Evolutionary conservation across 2,888 invertebrate genomes (phyloP).

Genomic region (Hetaerina titia): DNA sequence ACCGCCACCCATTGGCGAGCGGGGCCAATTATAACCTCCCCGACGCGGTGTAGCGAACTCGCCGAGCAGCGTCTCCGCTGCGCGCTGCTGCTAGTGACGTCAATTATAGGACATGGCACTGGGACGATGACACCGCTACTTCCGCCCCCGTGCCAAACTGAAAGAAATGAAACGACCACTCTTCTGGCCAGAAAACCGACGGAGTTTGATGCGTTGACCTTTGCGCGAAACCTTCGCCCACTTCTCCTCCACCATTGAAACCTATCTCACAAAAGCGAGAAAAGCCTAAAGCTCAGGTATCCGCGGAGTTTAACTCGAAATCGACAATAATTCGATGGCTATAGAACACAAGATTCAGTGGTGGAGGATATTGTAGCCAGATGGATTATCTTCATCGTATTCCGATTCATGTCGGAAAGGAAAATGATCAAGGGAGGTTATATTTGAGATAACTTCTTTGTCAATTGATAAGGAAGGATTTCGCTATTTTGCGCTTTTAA

Average conservation of each 20-base stretch:
- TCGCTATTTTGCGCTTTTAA: too few species aligned
- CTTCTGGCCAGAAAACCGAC: neutral
- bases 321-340: too few species aligned
- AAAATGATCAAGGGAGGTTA: neutral
- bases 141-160: neutral
- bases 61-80: neutral
- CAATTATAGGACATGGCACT: neutral
- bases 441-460: too few species aligned
- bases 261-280: too few species aligned
- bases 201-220: neutral
- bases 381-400: neutral
- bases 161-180: neutral
- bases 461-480: too few species aligned
- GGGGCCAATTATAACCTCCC: neutral
- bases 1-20: neutral
- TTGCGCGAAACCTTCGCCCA: neutral
- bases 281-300: too few species aligned
- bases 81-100: neutral
- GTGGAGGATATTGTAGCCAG: too few species aligned
- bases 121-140: slow-evolving; percentile 9
- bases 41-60: neutral
- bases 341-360: too few species aligned
- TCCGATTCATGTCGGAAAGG: neutral
- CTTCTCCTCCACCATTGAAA: neutral
- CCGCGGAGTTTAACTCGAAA: too few species aligned